A percentile compares a stretch with the other conserved stretches of the same genome.
Conservation (phyloP, 2,888 invertebrate genomes). For the Eupithecia dodoneata region DNA sequence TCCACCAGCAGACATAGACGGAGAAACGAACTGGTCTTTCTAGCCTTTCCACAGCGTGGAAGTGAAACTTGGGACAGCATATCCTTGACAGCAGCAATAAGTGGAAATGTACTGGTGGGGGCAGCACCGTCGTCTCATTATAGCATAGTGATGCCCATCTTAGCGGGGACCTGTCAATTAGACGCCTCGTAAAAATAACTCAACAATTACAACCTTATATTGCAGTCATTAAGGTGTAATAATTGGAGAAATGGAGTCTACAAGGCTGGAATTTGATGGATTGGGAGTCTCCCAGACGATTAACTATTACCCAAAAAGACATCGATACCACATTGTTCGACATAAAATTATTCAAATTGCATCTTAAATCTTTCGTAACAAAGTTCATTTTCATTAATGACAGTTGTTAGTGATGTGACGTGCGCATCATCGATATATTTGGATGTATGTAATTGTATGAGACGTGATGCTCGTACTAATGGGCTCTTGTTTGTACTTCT, state of each 20-base stretch:
- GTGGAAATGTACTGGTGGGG: slow-evolving; percentile 18
- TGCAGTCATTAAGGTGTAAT: slow-evolving; percentile 58
- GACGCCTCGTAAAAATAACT: slow-evolving; percentile 55
- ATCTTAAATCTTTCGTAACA: neutral
- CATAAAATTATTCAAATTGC: neutral
- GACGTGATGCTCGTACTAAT: slow-evolving; percentile 2
- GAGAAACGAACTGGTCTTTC: neutral
- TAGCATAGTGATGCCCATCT: slow-evolving; percentile 49
- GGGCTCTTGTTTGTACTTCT: neutral
- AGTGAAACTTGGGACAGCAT: neutral
- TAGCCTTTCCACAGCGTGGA: neutral
- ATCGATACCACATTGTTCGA: neutral
- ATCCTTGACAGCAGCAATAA: slow-evolving; percentile 1
- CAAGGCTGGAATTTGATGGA: slow-evolving; percentile 26
- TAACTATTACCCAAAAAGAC: slow-evolving; percentile 6
- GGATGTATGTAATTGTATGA: neutral
- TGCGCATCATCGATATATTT: slow-evolving; percentile 9
- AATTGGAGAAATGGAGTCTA: slow-evolving; percentile 42
- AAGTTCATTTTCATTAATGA: neutral
- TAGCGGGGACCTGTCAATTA: slow-evolving; percentile 56
- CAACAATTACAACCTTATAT: slow-evolving; percentile 60
- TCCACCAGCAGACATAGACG: neutral
- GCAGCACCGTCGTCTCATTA: slow-evolving; percentile 43
- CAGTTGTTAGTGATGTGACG: slow-evolving; percentile 1
- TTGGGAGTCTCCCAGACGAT: neutral